Percentiles rank a stretch among this genome's conserved stretches.
phyloP scores from a whole-genome alignment of 2,888 invertebrate genomes.

The Hydropsyche betteni region DNA sequence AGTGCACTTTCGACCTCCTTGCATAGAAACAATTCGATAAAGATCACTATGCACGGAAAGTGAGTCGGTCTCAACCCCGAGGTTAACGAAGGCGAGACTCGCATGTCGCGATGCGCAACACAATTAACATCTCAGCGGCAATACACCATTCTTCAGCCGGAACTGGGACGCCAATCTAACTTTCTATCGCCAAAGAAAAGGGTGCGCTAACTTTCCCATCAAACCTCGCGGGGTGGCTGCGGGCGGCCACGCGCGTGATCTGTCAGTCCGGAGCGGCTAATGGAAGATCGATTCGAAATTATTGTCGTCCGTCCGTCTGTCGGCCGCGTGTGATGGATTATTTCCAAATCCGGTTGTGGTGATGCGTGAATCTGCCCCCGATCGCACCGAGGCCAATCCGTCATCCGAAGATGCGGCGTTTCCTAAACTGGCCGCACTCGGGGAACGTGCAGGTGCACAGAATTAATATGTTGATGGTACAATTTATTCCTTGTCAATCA shows the following conservation, averaged over 20 bases:
- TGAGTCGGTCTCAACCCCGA: constrained; percentile 36
- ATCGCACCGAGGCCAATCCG: background rate
- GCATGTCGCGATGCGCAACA: constrained; percentile 33
- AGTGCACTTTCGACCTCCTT: no score
- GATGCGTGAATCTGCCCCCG: constrained; percentile 35
- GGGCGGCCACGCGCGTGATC: background rate
- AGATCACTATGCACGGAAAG: constrained; percentile 30
- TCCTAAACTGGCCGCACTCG: no score
- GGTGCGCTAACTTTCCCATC: no score
- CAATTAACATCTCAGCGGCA: constrained; percentile 35
- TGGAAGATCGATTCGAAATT: constrained; percentile 26
- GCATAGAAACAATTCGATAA: no score
- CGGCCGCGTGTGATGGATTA: constrained; percentile 27
- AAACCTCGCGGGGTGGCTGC: no score
- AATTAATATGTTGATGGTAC: no score
- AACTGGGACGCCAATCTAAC: background rate
- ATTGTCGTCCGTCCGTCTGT: constrained; percentile 19
- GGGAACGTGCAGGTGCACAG: no score
- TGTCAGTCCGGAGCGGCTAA: constrained; percentile 5
- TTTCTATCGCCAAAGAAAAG: no score
- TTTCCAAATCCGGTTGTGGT: constrained; percentile 33
- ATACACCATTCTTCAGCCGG: background rate
- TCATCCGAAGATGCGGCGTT: no score
- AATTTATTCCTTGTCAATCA: no score
- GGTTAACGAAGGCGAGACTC: constrained; percentile 43